Evolutionary conservation across 2,888 invertebrate genomes (phyloP).

Genomic region (Sussaba pulchella): DNA sequence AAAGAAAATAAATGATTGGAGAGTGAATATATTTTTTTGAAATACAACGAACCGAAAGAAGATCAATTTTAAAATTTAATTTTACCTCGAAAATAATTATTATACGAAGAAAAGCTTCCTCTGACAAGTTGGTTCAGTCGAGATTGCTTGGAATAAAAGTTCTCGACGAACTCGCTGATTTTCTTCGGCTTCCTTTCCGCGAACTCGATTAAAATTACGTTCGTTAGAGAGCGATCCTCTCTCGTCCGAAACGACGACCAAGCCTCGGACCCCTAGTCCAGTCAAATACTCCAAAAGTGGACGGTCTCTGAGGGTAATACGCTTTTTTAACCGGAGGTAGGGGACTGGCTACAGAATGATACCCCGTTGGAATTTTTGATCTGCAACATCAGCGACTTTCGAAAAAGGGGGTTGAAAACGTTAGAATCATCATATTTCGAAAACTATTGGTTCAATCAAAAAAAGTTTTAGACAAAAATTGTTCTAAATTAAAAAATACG

Average conservation of each 20-base stretch:
- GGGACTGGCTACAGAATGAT: no score
- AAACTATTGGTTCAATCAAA: no score
- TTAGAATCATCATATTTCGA: no score
- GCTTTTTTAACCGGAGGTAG: no score
- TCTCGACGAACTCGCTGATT: slow-evolving; percentile 39
- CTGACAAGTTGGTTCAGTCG: slow-evolving; percentile 11
- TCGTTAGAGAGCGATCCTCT: slow-evolving; percentile 49
- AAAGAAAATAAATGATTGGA: neutral
- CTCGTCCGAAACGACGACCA: slow-evolving; percentile 18
- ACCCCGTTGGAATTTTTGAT: no score
- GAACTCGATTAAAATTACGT: slow-evolving; percentile 57
- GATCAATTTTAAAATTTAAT: neutral
- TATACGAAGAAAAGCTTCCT: neutral
- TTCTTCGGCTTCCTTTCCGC: slow-evolving; percentile 53
- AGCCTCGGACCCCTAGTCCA: slow-evolving; percentile 14
- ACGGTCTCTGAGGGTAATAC: no score
- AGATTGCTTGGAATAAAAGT: slow-evolving; percentile 27
- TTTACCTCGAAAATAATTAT: slow-evolving; percentile 60
- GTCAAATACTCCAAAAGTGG: no score
- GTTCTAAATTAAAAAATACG: no score
- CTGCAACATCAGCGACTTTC: no score
- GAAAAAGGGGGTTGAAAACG: no score
- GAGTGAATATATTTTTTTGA: neutral
- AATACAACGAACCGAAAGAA: neutral
- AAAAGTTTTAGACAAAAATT: no score